These are phyloP conservation scores for Gandaritis pyraliata DNA, from an alignment of 2,888 invertebrate genomes.

Conservation along the genomic window DNA sequence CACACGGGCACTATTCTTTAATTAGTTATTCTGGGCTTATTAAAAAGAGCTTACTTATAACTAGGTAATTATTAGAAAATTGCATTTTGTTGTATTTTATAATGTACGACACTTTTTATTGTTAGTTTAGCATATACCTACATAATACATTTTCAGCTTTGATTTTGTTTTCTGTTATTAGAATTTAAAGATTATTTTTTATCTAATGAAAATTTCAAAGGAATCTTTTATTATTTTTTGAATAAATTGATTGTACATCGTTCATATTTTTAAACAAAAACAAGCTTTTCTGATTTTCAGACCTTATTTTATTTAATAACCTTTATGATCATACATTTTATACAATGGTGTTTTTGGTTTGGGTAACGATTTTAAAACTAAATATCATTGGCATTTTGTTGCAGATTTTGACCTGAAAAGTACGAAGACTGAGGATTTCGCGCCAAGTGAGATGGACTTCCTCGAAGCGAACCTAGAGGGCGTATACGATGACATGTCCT, in stretches of 20 bases:
- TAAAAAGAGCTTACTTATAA: conserved; percentile 7
- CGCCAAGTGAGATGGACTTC: conserved; percentile 37
- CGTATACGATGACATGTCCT: conserved; percentile 31
- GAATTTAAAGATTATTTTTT: conserved; percentile 8
- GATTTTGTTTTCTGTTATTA: conserved; percentile 12
- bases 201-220: conserved; percentile 3
- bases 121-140: no score
- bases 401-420: conserved; percentile 29
- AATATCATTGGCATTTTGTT: not conserved
- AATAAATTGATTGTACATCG: conserved; percentile 19
- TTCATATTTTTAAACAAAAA: no score
- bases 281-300: no score
- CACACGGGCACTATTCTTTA: no score
- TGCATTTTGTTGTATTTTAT: conserved; percentile 12
- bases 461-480: conserved; percentile 40
- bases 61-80: conserved; percentile 1
- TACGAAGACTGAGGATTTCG: conserved; percentile 26
- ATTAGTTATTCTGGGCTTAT: conserved; percentile 1
- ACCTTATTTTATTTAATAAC: not conserved
- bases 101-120: conserved; percentile 2
- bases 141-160: not conserved
- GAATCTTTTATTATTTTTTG: conserved; percentile 27
- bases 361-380: not conserved
- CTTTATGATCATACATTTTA: not conserved
- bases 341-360: not conserved